Evolutionary conservation across 1,140 invertebrate genomes (phyloP).

Genomic region (Megathymus violae): DNA sequence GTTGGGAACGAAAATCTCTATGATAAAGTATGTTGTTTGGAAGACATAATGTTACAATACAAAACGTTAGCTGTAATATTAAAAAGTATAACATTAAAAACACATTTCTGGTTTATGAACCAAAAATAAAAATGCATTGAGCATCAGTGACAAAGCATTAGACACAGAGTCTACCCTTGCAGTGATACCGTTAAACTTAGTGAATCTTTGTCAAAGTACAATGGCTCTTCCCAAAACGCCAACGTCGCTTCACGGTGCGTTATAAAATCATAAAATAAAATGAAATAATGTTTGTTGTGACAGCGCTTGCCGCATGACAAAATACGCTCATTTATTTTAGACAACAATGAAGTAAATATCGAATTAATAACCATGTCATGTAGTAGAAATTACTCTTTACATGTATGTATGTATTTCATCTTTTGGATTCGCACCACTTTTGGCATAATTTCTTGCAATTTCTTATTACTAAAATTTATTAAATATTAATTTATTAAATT

Average conservation of each 20-base stretch:
- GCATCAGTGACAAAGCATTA: slow-evolving; percentile 64
- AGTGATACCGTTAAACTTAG: slow-evolving; percentile 53
- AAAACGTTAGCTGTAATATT: too few species aligned
- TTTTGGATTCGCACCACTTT: too few species aligned
- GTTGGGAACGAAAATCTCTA: too few species aligned
- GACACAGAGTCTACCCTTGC: slow-evolving; percentile 51
- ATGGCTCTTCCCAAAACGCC: slow-evolving; percentile 66
- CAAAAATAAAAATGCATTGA: slow-evolving; percentile 22
- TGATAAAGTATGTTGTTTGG: too few species aligned
- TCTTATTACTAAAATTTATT: too few species aligned
- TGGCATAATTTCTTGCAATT: too few species aligned
- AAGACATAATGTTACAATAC: too few species aligned
- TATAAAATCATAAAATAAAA: slow-evolving; percentile 77
- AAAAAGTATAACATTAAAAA: slow-evolving; percentile 30
- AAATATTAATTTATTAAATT: too few species aligned
- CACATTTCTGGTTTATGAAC: slow-evolving; percentile 9
- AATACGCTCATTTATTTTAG: slow-evolving; percentile 71
- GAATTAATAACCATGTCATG: slow-evolving; percentile 69
- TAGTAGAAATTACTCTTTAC: slow-evolving; percentile 66
- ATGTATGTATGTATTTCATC: too few species aligned
- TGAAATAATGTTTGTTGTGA: slow-evolving; percentile 82
- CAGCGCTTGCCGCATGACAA: slow-evolving; percentile 75
- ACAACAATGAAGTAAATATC: slow-evolving; percentile 77
- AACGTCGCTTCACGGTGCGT: slow-evolving; percentile 68
- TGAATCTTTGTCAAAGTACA: slow-evolving; percentile 65